Evolutionary conservation across 1,140 invertebrate species (phyloP).

Genomic region (Pararge aegeria): DNA sequence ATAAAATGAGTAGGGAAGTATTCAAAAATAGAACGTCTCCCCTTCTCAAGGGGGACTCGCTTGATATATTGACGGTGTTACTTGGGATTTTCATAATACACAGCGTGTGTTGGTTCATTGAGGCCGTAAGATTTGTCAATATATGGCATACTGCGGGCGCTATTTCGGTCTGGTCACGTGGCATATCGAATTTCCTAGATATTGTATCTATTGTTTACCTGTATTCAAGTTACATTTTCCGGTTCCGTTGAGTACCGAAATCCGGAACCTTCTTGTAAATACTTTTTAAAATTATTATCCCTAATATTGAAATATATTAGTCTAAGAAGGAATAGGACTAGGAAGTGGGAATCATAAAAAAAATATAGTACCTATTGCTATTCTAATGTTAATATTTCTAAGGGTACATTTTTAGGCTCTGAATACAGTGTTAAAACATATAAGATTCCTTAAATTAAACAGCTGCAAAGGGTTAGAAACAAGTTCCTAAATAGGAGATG

Average conservation of each 20-base stretch:
- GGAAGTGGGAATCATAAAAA: too few relatives aligned
- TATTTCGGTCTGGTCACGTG: conserved; percentile 69
- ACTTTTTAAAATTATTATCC: too few relatives aligned
- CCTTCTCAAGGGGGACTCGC: conserved; percentile 63
- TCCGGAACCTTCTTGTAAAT: not conserved
- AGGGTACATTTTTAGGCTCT: too few relatives aligned
- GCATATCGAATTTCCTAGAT: conserved; percentile 59
- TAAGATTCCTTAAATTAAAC: too few relatives aligned
- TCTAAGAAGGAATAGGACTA: too few relatives aligned
- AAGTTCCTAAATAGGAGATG: too few relatives aligned
- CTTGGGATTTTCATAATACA: conserved; percentile 76
- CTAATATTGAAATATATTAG: too few relatives aligned
- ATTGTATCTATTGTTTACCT: conserved; percentile 47
- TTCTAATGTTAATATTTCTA: too few relatives aligned
- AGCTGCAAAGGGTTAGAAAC: too few relatives aligned
- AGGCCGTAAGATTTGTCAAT: conserved; percentile 78
- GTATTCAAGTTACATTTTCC: conserved; percentile 41
- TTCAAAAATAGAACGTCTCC: conserved; percentile 73
- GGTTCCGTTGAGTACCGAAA: conserved; percentile 9
- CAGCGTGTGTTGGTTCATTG: conserved; percentile 69
- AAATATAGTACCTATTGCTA: too few relatives aligned
- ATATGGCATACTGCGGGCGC: conserved; percentile 67
- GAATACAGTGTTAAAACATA: too few relatives aligned
- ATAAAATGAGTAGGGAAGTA: conserved; percentile 74
- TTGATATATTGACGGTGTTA: conserved; percentile 74